Base-by-base conservation (phyloP, 2,797 vertebrate genomes). In the Potorous gilbertii region DNA sequence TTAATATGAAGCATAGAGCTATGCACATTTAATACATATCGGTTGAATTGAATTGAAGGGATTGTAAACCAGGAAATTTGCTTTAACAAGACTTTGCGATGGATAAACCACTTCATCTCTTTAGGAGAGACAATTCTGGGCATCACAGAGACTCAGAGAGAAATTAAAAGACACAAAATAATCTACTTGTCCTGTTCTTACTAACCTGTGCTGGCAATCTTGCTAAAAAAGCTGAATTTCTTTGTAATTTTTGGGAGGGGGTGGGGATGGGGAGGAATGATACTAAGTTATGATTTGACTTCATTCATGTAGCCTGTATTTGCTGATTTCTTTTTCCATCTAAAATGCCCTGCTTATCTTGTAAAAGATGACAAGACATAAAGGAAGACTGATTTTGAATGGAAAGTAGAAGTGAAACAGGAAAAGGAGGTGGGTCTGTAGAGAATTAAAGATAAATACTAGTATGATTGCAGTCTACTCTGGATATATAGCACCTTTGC, bases 261-360 rank as follows among this genome's bases (percentile, higher is more conserved):
- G 3, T 81, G n/a, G 66, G 21, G 66, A 24, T 81, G 66, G n/a
- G n/a, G 16, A 3, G 18, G 66, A 81, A 40, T 96, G 56, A 94
- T 34, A 90, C n/a, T 90, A 91, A 81, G 92, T 89, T 92, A 66
- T 94, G 57, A 94, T 95, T 93, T 92, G 87, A 91, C 92, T 94
- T 92, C 92, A 92, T 92, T 95, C 93, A 55, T 0, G 54, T 56
- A 91, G 16, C 55, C 54, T 92, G 52, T 27, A n/a, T 93, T 96
- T 74, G 16, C 66, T 40, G 66, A 40, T 74, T 81, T 81, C n/a
- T 11, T 46, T 81, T 96, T 94, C 46, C 56, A 92, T 46, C 66
- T 92, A 90, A 95, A 97, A 62, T 92, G 31, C 31, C 90, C 62
- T 95, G 40, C 27, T 89, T 89, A 95, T 96, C 56, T 92, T 90